Base-by-base conservation (phyloP, 2,888 invertebrate genomes). In the Anorthoa munda region DNA sequence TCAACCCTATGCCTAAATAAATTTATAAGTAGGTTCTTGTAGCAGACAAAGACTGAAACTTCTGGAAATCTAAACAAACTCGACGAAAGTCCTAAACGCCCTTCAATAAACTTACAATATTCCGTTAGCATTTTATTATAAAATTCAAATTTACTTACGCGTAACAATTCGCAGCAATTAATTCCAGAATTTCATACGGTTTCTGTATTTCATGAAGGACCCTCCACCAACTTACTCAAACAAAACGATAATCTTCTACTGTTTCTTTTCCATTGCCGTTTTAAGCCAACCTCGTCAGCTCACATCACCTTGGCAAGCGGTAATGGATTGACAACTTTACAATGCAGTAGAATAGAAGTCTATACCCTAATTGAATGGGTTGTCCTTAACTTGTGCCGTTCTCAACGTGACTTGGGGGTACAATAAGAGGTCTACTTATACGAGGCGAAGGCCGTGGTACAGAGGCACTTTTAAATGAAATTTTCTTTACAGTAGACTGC, bases 381-480 rank as follows among this genome's bases (percentile, higher is more conserved):
- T 63, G 51, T 55, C 11, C 51, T 15, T 39, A 53, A 55, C 61
- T 74, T 56, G 55, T 17, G 68, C 26, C 55, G 56, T 64, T 69
- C 45, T n/a, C 64, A 80, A 84, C 84, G 81, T 81, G 84, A 81
- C 81, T 75, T 56, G 82, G 45, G 21, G 5, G 4, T 45, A 80
- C 55, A 75, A 68, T 58, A 50, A 21, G 55, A 39, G 50, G 21
- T 80, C 48, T 66, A 11, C 53, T 18, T 48, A 55, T 53, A 64
- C 31, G 31, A 31, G 1, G 67, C 23, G 55, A 60, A 31, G 55
- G 53, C 56, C 23, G 3, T n/a, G 17, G 9, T 55, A 60, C 17
- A 55, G 21, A 83, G 23, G 23, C 26, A 60, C 51, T 83, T 60
- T n/a, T 48, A 66, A 66, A 72, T 66, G 13, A 55, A 55, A 55